Conservation (phyloP, 2,113 vertebrate genomes). For the Rana temporaria region DNA sequence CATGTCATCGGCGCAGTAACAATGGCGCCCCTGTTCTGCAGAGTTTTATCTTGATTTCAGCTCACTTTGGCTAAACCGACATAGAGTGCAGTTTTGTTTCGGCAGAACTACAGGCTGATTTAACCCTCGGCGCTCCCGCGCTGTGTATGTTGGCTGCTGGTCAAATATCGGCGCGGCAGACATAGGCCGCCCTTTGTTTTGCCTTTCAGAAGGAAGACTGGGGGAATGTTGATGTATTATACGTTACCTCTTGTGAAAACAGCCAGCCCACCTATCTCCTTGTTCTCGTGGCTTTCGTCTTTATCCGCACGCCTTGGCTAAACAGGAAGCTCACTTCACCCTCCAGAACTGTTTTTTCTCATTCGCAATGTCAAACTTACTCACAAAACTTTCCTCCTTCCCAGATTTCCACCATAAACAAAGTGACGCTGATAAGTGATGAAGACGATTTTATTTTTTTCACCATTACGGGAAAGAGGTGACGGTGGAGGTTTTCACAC, state of each 20-base stretch:
- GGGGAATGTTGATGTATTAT: constrained; percentile 8
- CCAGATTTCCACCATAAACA: constrained; percentile 1
- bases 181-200: constrained; percentile 39
- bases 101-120: constrained; percentile 10
- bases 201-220: background rate
- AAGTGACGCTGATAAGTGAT: constrained; percentile 7
- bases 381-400: background rate
- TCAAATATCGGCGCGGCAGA: background rate
- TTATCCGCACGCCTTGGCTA: background rate
- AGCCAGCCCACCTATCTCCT: background rate
- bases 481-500: no score
- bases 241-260: constrained; percentile 8
- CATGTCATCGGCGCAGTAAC: background rate
- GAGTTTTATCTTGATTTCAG: constrained; percentile 3
- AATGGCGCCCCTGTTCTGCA: constrained; percentile 4
- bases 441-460: no score
- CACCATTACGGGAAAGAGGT: no score
- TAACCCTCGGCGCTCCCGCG: constrained; percentile 25
- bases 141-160: constrained; percentile 20
- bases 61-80: constrained; percentile 14
- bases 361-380: background rate
- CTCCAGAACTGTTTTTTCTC: background rate
- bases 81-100: constrained; percentile 38
- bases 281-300: background rate
- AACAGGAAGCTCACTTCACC: background rate